Evolutionary conservation across 2,888 invertebrate species (phyloP), one percentile per base, ranked within the genome.

Genomic region (Drosophila buzzatii): DNA sequence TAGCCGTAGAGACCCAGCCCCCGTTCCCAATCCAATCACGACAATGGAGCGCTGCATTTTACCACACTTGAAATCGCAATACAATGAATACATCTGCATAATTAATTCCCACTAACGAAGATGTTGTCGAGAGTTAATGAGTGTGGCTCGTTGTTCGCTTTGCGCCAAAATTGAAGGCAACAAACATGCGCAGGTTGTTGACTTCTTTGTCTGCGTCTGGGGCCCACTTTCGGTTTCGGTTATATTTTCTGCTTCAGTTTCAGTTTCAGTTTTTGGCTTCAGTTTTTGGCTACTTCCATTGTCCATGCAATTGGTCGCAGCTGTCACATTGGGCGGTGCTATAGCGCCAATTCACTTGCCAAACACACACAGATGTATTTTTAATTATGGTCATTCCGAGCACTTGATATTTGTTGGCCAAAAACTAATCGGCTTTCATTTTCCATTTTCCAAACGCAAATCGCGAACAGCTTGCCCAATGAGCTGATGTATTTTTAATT

Each of bases 51-150:
- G 81, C 85, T 90, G 89, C 90, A 89, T 77, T 86, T 86, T 89
- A 81, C 90, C 86, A 90, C 90, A 86, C 86, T 86, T 90, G 86
- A 86, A 90, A 90, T 90, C 82, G 90, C 86, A 89, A 89, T 70
- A 90, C 82, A 86, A 87, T 90, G 86, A 85, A 86, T 90, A 87
- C 72, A 90, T 90, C 85, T 86, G 86, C 86, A 86, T 86, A 86
- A 86, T 90, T 90, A 86, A 86, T 86, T 90, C 79, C 88, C 90
- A 90, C 82, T 89, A 85, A 76, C 88, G 70, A 81, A 83, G 83
- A 84, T 87, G 90, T 81, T 72, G 55, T 55, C 41, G 55, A 55
- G 73, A 90, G 90, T 72, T 84, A 84, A 84, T 84, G 90, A 84
- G 84, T 73, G 68, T 71, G 62, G 45, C 60, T 79, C 60, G 64